phyloP scores from a whole-genome alignment of 2,888 invertebrate species.

The Calameuta pallipes region DNA sequence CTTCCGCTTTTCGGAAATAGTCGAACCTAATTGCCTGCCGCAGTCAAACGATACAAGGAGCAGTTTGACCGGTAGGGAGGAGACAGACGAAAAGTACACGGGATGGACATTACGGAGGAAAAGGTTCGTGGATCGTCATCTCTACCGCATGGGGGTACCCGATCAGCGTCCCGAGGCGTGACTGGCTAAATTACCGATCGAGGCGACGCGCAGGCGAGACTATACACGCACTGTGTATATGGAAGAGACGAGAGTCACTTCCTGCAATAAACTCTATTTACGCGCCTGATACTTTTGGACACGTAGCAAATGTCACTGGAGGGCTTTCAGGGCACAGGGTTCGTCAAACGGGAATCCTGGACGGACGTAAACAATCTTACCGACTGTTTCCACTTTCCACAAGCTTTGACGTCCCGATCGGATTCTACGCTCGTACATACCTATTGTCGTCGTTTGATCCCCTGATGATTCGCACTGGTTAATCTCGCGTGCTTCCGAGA shows the following conservation, averaged over 20 bases:
- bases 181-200: background rate
- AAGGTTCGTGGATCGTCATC: background rate
- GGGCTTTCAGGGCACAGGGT: background rate
- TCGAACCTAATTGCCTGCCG: background rate
- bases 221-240: background rate
- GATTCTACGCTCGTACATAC: background rate
- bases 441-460: background rate
- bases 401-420: background rate
- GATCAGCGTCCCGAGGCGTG: background rate
- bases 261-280: background rate
- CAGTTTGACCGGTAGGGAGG: background rate
- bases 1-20: background rate
- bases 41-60: background rate
- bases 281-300: background rate
- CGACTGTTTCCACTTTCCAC: background rate
- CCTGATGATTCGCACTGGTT: background rate
- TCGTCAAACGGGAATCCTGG: background rate
- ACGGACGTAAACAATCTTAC: background rate
- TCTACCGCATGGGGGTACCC: background rate
- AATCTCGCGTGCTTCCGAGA: background rate
- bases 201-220: background rate
- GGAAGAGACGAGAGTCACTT: background rate
- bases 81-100: background rate
- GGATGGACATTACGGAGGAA: background rate
- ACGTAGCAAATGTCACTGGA: background rate